phyloP scores from a whole-genome alignment of 2,113 vertebrate genomes.

The Triplophysa dalaica region DNA sequence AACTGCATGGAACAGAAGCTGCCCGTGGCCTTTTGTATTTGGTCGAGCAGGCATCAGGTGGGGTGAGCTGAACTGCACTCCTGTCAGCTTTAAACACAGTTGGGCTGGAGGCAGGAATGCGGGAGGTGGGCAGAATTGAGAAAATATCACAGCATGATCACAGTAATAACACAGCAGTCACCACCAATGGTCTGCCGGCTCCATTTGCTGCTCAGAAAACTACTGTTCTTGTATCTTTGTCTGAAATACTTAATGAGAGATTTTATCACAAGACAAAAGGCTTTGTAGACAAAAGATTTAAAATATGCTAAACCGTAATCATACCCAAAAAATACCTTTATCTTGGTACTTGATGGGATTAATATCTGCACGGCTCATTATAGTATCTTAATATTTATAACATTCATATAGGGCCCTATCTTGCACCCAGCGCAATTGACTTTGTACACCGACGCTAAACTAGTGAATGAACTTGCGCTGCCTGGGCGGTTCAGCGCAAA shows the following conservation, averaged over 20 bases:
- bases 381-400: background rate
- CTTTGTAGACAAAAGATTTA: background rate
- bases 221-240: background rate
- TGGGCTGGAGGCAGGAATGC: constrained; percentile 17
- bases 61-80: background rate
- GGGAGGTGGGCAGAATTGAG: constrained; percentile 22
- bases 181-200: constrained; percentile 12
- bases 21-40: constrained; percentile 2
- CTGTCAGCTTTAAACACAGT: constrained; percentile 34
- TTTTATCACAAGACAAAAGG: background rate
- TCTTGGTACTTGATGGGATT: background rate
- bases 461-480: too few relatives aligned
- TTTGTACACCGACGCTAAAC: too few relatives aligned
- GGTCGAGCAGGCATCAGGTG: constrained; percentile 21
- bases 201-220: constrained; percentile 25
- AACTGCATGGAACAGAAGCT: background rate
- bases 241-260: background rate
- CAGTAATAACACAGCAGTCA: constrained; percentile 6
- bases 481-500: too few relatives aligned
- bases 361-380: background rate
- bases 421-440: too few relatives aligned
- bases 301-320: background rate
- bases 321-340: background rate
- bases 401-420: background rate
- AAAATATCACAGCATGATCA: constrained; percentile 33